Evolutionary conservation across 2,888 invertebrate species (phyloP).

Genomic region (Miltochrista miniata): DNA sequence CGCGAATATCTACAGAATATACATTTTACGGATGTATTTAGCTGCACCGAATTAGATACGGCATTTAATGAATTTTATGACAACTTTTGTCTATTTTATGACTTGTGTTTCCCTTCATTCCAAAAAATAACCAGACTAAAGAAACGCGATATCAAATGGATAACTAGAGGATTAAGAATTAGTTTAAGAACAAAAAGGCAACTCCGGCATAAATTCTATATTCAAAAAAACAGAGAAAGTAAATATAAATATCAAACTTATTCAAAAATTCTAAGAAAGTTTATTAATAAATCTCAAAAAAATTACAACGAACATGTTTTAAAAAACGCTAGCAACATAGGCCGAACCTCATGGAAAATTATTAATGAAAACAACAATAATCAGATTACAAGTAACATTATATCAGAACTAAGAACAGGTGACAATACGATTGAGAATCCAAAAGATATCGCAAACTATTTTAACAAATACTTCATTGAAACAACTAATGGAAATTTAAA

Average conservation of each 20-base stretch:
- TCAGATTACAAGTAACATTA: too few relatives aligned
- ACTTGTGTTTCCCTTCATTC: background rate
- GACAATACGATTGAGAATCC: background rate
- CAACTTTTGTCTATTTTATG: background rate
- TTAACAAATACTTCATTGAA: background rate
- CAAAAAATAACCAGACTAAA: background rate
- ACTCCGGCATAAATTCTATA: too few relatives aligned
- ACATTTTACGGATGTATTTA: background rate
- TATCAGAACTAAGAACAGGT: background rate
- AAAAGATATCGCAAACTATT: too few relatives aligned
- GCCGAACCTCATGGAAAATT: background rate
- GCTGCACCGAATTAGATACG: background rate
- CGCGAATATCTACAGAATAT: too few relatives aligned
- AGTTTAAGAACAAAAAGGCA: too few relatives aligned
- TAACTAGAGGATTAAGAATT: too few relatives aligned
- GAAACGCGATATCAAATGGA: background rate
- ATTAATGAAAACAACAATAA: background rate
- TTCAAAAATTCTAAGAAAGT: constrained; percentile 1
- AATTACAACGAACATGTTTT: background rate
- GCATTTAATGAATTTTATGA: background rate
- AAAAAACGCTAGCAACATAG: background rate
- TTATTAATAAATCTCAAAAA: background rate
- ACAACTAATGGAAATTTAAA: background rate
- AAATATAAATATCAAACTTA: background rate
- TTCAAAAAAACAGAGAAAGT: background rate